Conservation (phyloP, 1,140 invertebrate species). For the Oscheius sp. region DNA sequence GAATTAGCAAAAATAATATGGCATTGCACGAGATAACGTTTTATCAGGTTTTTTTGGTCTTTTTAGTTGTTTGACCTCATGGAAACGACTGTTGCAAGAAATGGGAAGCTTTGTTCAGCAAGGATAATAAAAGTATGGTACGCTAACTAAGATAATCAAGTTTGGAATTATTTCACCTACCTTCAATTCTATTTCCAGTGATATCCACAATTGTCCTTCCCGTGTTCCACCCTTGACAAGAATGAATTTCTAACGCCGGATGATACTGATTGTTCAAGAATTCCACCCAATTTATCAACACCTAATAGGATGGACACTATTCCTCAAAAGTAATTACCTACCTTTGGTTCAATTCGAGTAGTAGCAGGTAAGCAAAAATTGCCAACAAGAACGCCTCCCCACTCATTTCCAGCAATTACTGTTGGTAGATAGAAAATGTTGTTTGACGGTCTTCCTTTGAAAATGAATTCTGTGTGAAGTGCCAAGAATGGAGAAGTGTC, state of each 20-base stretch:
- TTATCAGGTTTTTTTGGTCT: too few relatives aligned
- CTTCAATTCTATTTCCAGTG: constrained; percentile 46
- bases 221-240: constrained; percentile 43
- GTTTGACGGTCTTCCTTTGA: constrained; percentile 58
- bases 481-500: constrained; percentile 49
- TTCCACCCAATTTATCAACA: constrained; percentile 58
- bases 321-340: constrained; percentile 72
- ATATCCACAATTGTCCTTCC: constrained; percentile 45
- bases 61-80: too few relatives aligned
- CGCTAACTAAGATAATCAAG: too few relatives aligned
- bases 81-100: too few relatives aligned
- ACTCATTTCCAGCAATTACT: constrained; percentile 51
- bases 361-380: constrained; percentile 76
- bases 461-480: constrained; percentile 55
- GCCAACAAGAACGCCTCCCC: constrained; percentile 74
- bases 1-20: too few relatives aligned
- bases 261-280: constrained; percentile 56
- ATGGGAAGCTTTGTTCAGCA: too few relatives aligned
- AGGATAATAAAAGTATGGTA: too few relatives aligned
- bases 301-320: constrained; percentile 6
- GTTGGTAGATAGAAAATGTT: constrained; percentile 58
- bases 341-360: constrained; percentile 74
- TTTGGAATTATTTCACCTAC: background rate
- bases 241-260: constrained; percentile 54
- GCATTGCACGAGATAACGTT: too few relatives aligned